phyloP scores from a whole-genome alignment of 2,888 invertebrate species.

The Rhodophaea formosa region DNA sequence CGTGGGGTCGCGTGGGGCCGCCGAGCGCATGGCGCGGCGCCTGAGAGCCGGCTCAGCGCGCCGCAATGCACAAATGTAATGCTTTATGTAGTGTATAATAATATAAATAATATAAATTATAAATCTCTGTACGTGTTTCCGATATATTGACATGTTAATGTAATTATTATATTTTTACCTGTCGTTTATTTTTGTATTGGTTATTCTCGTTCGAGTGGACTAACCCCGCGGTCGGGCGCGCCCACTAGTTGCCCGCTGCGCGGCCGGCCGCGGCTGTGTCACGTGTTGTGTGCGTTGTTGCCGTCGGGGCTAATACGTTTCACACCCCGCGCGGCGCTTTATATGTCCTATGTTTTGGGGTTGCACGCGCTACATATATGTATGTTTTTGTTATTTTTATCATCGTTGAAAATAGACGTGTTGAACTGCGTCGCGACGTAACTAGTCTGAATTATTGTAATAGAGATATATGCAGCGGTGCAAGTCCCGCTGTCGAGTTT shows the following conservation, averaged over 20 bases:
- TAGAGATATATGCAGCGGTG: not conserved
- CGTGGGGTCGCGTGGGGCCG: not conserved
- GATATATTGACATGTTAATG: conserved; percentile 42
- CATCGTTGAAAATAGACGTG: not conserved
- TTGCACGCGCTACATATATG: conserved; percentile 30
- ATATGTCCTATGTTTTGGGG: conserved; percentile 24
- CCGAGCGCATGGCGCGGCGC: not conserved
- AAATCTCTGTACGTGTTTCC: conserved; percentile 61
- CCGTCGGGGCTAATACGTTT: conserved; percentile 11
- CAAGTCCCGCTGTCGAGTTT: conserved; percentile 5
- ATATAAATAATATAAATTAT: conserved; percentile 46
- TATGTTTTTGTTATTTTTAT: not conserved
- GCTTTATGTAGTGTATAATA: conserved; percentile 73
- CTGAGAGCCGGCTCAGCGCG: conserved; percentile 29
- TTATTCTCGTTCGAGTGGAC: conserved; percentile 26
- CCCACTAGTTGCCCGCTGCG: not conserved
- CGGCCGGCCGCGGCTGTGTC: not conserved
- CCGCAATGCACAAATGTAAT: conserved; percentile 63
- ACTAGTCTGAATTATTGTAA: too few relatives aligned
- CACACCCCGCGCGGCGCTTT: conserved; percentile 15
- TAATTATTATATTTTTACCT: conserved; percentile 35
- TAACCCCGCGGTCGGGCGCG: conserved; percentile 19
- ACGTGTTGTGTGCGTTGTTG: conserved; percentile 23
- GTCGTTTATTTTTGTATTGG: conserved; percentile 35
- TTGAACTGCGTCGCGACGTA: not conserved